Percentiles rank a stretch among this genome's conserved stretches.
These are phyloP conservation scores for Stegophylla sp. DNA, from an alignment of 2,888 invertebrate genomes.

Conservation along the genomic window DNA sequence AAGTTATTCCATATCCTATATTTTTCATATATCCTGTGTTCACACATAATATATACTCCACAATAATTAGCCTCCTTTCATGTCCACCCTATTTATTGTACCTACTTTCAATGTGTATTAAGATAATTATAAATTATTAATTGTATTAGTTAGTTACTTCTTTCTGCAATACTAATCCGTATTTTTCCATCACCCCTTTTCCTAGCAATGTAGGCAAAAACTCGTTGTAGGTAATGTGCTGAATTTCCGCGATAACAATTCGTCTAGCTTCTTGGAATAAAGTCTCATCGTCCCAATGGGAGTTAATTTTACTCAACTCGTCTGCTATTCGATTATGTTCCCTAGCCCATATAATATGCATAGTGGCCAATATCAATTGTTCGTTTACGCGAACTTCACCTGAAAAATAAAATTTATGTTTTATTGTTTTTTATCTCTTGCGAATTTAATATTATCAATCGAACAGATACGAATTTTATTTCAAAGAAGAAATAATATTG, in stretches of 20 bases:
- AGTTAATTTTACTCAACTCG: conserved; percentile 79
- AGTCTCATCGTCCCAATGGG: conserved; percentile 93
- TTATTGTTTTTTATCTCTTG: no score
- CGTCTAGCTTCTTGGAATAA: conserved; percentile 86
- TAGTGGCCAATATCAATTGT: conserved; percentile 85
- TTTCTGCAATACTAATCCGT: conserved; percentile 82
- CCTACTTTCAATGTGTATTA: no score
- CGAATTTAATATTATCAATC: no score
- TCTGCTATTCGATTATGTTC: conserved; percentile 88
- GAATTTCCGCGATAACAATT: conserved; percentile 84
- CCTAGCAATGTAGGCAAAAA: conserved; percentile 87
- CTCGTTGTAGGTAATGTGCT: conserved; percentile 89
- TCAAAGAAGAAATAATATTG: no score
- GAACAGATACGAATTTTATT: no score
- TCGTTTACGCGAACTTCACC: conserved; percentile 91
- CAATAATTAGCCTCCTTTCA: no score
- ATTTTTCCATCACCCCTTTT: conserved; percentile 90
- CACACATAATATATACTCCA: no score
- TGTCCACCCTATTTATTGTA: no score
- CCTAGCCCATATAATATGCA: conserved; percentile 89
- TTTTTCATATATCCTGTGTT: no score
- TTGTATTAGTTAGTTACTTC: conserved; percentile 66
- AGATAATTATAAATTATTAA: no score
- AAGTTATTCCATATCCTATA: no score
- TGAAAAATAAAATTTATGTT: conserved; percentile 37